phyloP scores from a whole-genome alignment of 2,888 invertebrate species.

The Chrysomela aeneicollis region DNA sequence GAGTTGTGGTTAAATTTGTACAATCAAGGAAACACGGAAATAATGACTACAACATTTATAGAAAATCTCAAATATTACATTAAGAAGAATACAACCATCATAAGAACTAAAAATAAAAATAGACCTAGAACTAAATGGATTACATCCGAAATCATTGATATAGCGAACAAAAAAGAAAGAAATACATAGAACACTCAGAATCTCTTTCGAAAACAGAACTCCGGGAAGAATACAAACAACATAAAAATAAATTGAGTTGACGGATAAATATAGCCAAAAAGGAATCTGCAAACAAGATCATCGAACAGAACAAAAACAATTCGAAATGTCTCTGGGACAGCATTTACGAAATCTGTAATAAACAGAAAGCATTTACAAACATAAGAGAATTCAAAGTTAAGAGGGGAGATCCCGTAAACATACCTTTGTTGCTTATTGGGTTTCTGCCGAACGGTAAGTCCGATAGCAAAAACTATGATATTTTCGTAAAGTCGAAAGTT shows the following conservation, averaged over 20 bases:
- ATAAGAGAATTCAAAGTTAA: conserved; percentile 1
- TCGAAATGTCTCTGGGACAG: conserved; percentile 1
- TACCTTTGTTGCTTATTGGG: no score
- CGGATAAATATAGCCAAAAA: conserved; percentile 3
- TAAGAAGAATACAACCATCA: neutral
- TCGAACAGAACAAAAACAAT: conserved; percentile 16
- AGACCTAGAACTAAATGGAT: conserved; percentile 6
- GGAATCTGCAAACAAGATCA: neutral
- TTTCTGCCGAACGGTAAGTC: no score
- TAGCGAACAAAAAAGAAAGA: conserved; percentile 1
- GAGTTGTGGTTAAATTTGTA: conserved; percentile 4
- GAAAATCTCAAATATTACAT: neutral
- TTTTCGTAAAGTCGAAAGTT: no score
- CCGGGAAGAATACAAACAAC: neutral
- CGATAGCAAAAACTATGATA: no score
- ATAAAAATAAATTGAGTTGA: neutral
- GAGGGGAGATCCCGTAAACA: no score
- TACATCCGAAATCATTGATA: conserved; percentile 1
- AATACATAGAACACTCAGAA: neutral
- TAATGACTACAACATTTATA: neutral
- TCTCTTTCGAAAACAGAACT: neutral
- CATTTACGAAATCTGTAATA: neutral
- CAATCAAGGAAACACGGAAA: neutral
- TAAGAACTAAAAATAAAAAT: conserved; percentile 7
- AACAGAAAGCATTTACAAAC: neutral